These are phyloP conservation scores for Pagrus major DNA, from an alignment of 2,113 vertebrate genomes.

Conservation along the genomic window DNA sequence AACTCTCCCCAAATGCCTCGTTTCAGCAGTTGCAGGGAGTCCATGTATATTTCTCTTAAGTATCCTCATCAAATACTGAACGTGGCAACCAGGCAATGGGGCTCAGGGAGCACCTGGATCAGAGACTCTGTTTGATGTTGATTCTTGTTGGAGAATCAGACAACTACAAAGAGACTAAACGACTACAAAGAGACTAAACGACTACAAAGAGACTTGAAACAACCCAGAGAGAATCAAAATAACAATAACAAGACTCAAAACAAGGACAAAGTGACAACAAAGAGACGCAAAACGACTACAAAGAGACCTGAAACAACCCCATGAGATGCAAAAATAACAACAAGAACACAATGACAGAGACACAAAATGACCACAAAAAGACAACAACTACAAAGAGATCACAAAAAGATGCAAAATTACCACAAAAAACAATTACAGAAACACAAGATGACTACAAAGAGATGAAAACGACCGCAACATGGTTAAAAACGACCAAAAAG, in stretches of 20 bases:
- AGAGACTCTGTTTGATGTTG: background rate
- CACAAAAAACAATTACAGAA: too few relatives aligned
- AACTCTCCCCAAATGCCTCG: background rate
- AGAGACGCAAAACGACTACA: background rate
- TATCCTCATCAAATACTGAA: background rate
- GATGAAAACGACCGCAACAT: background rate
- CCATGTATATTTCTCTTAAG: background rate
- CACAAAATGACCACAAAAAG: background rate
- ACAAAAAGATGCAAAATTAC: background rate
- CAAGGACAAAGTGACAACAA: background rate
- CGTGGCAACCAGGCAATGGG: background rate
- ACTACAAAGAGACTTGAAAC: background rate
- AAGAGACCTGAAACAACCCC: background rate
- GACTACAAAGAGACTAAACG: background rate
- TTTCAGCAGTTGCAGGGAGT: conserved; percentile 7
- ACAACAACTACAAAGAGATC: too few relatives aligned
- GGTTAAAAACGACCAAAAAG: background rate
- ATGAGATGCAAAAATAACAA: background rate
- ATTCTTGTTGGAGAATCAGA: too few relatives aligned
- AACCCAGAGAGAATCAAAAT: background rate
- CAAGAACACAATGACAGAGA: background rate
- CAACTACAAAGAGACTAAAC: background rate
- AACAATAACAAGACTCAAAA: too few relatives aligned
- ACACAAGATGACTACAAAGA: background rate
- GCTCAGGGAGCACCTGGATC: background rate